Conservation (phyloP, 2,888 invertebrate genomes). For the Drosophila birchii region DNA sequence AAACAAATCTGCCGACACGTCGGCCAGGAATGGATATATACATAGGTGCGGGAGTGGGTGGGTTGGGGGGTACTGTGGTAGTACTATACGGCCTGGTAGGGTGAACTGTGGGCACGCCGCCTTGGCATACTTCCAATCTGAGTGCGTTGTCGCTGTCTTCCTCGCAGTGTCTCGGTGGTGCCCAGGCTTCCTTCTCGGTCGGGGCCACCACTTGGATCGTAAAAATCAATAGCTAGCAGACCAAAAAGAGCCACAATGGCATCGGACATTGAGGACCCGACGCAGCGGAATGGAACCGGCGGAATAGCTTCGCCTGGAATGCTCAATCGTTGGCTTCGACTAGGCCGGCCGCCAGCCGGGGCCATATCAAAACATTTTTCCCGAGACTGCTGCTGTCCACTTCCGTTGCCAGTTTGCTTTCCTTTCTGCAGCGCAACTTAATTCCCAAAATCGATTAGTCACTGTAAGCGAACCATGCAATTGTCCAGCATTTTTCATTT, state of each 20-base stretch:
- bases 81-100: conserved; percentile 9
- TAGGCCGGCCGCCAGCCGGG: conserved; percentile 21
- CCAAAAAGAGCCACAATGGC: conserved; percentile 38
- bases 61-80: not conserved
- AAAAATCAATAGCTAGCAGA: conserved; percentile 65
- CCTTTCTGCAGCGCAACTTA: conserved; percentile 55
- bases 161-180: conserved; percentile 21
- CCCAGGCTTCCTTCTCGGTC: conserved; percentile 14
- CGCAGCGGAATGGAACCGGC: conserved; percentile 39
- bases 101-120: conserved; percentile 27
- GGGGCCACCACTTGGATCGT: conserved; percentile 36
- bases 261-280: conserved; percentile 43
- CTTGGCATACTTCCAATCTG: conserved; percentile 57
- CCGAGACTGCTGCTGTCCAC: conserved; percentile 15
- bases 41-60: not conserved
- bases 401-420: conserved; percentile 33
- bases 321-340: conserved; percentile 6
- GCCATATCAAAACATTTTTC: conserved; percentile 48
- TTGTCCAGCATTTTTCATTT: conserved; percentile 75
- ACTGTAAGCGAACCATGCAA: conserved; percentile 74
- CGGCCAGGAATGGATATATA: conserved; percentile 31
- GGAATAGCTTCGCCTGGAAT: conserved; percentile 26
- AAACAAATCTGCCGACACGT: conserved; percentile 62
- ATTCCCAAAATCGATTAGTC: conserved; percentile 78
- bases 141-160: conserved; percentile 46